Evolutionary conservation across 2,797 vertebrate genomes (phyloP), one percentile per base, ranked within the genome.

Genomic region (Sparidentex hasta): DNA sequence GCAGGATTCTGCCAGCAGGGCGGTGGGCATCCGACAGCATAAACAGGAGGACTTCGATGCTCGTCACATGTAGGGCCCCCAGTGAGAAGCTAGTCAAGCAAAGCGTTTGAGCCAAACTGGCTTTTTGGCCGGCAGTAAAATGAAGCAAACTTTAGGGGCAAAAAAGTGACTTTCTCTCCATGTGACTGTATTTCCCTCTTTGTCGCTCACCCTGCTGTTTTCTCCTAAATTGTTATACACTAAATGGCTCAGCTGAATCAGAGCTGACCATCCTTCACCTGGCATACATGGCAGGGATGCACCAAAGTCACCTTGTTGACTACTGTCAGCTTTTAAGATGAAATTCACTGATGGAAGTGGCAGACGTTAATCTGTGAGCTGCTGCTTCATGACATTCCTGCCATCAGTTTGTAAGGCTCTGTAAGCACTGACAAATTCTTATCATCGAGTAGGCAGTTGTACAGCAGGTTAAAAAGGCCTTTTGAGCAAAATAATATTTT

Each of bases 1-100:
- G 80, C 86, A 76, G 79, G 74, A 68, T 82, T 89, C 57, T 86
- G 81, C 76, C 78, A 79, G 78, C 80, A 77, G 64, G 83, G 81
- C 56, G 21, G 75, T 72, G 83, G 71, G 75, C 59, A 54, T 74
- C 83, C 54, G 57, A 75, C 70, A 80, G 76, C 74, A 79, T 82
- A 81, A 87, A 78, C 77, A 90, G 63, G 51, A 88, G 58, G 58
- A 65, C 65, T 71, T 47, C n/a, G 25, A 64, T 59, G 80, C 52
- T 83, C 57, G 29, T 83, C 69, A 58, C 68, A 83, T 65, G 74
- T 56, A 3, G 52, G 59, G 48, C 29, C 59, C 59, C n/a, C 65
- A 65, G 58, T 69, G 68, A 87, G 80, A 66, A 77, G 52, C 74
- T 55, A 14, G 47, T 55, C 51, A 65, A 25, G 77, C 68, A 76